Evolutionary conservation across 2,888 invertebrate genomes (phyloP).

Genomic region (Rotaria macrura): DNA sequence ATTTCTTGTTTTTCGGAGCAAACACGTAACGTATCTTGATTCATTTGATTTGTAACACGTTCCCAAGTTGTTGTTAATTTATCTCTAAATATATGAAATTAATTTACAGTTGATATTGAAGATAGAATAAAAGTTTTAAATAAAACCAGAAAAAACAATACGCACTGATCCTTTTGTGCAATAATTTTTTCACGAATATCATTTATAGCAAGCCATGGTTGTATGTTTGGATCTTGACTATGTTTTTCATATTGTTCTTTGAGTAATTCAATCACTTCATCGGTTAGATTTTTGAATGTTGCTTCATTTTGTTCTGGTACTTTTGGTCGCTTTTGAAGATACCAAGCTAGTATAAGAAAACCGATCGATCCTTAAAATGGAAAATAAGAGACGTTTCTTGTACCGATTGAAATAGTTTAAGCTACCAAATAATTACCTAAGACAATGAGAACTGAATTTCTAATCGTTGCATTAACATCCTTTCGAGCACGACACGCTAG

Average conservation of each 20-base stretch:
- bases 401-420: background rate
- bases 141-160: background rate
- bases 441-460: background rate
- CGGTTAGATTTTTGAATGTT: background rate
- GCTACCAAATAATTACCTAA: background rate
- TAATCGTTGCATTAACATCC: background rate
- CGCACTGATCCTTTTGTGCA: background rate
- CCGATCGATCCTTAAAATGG: background rate
- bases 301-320: background rate
- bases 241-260: background rate
- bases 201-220: constrained; percentile 4
- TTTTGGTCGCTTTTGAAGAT: background rate
- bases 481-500: background rate
- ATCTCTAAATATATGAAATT: background rate
- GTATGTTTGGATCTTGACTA: background rate
- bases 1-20: constrained; percentile 70
- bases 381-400: background rate
- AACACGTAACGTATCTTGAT: constrained; percentile 57
- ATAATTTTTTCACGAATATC: background rate
- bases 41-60: background rate
- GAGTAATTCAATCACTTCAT: background rate
- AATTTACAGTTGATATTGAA: no score
- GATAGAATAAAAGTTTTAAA: background rate
- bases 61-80: background rate
- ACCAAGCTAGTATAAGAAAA: background rate